A percentile compares a stretch with the other conserved stretches of the same genome.
Conservation (phyloP, 1,140 invertebrate genomes). For the Acyrthosiphon pisum region DNA sequence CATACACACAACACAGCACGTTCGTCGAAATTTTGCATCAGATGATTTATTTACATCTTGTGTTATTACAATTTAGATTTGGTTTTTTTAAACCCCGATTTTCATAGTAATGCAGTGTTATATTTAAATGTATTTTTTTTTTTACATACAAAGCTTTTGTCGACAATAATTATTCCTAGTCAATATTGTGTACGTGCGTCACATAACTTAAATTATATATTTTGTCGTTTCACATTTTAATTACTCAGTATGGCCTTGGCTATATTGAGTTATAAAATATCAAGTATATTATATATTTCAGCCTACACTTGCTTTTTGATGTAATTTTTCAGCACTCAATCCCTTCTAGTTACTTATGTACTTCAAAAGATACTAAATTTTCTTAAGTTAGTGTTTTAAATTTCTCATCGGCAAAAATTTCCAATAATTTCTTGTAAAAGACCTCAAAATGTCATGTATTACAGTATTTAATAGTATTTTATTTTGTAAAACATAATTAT, state of each 20-base stretch:
- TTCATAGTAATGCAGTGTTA: background rate
- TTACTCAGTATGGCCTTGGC: background rate
- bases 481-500: background rate
- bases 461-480: background rate
- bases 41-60: background rate
- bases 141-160: background rate
- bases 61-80: background rate
- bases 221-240: background rate
- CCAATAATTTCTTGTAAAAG: background rate
- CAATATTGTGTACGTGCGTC: background rate
- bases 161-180: background rate
- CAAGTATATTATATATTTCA: background rate
- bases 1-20: background rate
- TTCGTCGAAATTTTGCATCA: background rate
- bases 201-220: background rate
- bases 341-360: background rate
- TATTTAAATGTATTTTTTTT: background rate
- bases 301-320: background rate
- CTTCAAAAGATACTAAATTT: background rate
- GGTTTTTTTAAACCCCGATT: background rate
- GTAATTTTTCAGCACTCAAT: background rate
- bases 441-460: background rate
- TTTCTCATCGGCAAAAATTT: background rate
- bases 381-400: background rate
- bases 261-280: background rate